Conservation (phyloP, 2,888 invertebrate genomes). For the Conchocele bisecta region DNA sequence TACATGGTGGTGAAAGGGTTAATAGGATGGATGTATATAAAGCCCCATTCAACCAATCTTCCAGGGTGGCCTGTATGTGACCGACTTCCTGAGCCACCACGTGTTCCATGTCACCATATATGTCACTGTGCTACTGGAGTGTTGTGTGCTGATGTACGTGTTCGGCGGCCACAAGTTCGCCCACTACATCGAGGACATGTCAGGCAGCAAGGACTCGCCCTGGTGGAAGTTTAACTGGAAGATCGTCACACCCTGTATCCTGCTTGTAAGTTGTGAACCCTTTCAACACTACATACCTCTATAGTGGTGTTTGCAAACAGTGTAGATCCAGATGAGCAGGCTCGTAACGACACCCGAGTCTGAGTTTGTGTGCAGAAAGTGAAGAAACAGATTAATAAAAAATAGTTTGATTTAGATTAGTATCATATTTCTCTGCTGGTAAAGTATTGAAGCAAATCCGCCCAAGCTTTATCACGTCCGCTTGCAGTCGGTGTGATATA, state of each 20-base stretch:
- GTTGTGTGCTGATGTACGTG: constrained; percentile 70
- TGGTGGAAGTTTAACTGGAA: constrained; percentile 76
- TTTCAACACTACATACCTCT: no score
- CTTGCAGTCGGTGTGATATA: no score
- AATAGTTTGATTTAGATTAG: no score
- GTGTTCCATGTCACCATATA: constrained; percentile 63
- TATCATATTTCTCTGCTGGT: no score
- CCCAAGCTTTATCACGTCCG: neutral
- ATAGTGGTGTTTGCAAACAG: no score
- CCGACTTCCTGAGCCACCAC: constrained; percentile 61
- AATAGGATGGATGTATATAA: no score
- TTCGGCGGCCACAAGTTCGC: constrained; percentile 72
- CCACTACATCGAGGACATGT: constrained; percentile 74
- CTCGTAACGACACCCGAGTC: no score
- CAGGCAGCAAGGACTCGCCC: constrained; percentile 70
- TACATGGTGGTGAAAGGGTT: no score
- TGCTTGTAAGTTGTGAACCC: constrained; percentile 72
- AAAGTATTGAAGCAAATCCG: neutral
- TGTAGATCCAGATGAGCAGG: no score
- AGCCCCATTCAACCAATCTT: constrained; percentile 19
- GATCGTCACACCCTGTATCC: constrained; percentile 64
- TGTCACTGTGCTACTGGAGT: constrained; percentile 63
- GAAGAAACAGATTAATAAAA: no score
- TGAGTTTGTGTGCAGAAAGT: no score
- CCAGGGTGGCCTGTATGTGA: constrained; percentile 71